Evolutionary conservation across 2,113 vertebrate genomes (phyloP).

Genomic region (Ammodytes marinus): DNA sequence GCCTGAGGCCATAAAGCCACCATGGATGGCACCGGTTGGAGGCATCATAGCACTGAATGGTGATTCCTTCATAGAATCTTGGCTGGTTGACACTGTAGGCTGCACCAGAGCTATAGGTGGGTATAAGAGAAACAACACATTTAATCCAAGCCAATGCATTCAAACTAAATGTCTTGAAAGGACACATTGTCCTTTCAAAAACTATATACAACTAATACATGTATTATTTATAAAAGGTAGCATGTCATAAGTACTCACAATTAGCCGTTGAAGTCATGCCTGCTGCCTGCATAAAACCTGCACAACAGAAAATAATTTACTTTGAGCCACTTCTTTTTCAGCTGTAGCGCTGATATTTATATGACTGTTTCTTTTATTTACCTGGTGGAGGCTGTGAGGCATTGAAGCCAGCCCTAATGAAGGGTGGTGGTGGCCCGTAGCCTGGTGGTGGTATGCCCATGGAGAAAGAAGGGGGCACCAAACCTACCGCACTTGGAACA

Average conservation of each 20-base stretch:
- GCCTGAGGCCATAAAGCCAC: conserved; percentile 89
- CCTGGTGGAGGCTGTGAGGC: conserved; percentile 96
- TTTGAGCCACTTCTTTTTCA: background rate
- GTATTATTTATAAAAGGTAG: background rate
- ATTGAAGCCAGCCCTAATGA: conserved; percentile 93
- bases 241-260: conserved; percentile 83
- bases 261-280: conserved; percentile 86
- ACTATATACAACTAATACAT: background rate
- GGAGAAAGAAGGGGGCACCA: conserved; percentile 94
- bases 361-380: conserved; percentile 67
- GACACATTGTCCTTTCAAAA: background rate
- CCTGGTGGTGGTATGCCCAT: conserved; percentile 98
- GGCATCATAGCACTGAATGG: conserved; percentile 90
- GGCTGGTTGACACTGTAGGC: conserved; percentile 87
- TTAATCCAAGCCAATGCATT: background rate
- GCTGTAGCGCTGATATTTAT: background rate
- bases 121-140: background rate
- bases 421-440: conserved; percentile 94
- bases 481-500: conserved; percentile 91
- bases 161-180: background rate
- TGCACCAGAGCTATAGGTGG: conserved; percentile 85
- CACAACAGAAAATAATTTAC: background rate
- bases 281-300: conserved; percentile 93
- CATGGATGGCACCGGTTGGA: conserved; percentile 88
- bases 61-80: conserved; percentile 92